These are phyloP conservation scores for Leucoma salicis DNA, from an alignment of 2,888 invertebrate genomes.

Conservation along the genomic window DNA sequence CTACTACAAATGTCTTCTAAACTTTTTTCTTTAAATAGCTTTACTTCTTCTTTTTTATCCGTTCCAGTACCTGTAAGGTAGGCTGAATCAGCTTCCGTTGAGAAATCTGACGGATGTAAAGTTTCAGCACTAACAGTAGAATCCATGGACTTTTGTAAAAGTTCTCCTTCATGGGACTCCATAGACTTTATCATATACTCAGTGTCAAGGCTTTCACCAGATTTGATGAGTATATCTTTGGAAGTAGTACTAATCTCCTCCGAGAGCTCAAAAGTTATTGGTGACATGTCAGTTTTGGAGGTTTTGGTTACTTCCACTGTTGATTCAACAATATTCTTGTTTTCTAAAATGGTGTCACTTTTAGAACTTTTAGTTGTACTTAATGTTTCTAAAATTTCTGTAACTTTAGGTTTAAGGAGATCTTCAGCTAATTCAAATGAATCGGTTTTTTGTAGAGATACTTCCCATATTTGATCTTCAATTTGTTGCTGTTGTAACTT, in stretches of 20 bases:
- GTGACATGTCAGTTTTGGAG: constrained; percentile 66
- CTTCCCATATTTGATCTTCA: constrained; percentile 74
- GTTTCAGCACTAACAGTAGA: constrained; percentile 79
- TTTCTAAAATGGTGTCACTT: constrained; percentile 51
- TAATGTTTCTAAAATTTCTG: constrained; percentile 39
- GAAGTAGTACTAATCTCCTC: constrained; percentile 69
- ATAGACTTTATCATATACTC: constrained; percentile 78
- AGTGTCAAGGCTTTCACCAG: constrained; percentile 76
- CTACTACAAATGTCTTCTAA: constrained; percentile 87
- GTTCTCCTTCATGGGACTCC: constrained; percentile 77
- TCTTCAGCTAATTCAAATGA: constrained; percentile 63
- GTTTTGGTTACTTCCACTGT: constrained; percentile 51
- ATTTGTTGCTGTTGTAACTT: constrained; percentile 71
- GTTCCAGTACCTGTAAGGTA: constrained; percentile 70
- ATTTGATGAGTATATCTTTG: constrained; percentile 77
- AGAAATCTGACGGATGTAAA: constrained; percentile 76
- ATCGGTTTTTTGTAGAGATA: constrained; percentile 66
- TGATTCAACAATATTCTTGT: constrained; percentile 47
- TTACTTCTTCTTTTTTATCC: constrained; percentile 70
- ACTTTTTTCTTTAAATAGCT: constrained; percentile 75
- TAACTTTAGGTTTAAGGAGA: constrained; percentile 45
- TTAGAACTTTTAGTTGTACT: constrained; percentile 51
- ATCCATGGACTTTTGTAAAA: constrained; percentile 77
- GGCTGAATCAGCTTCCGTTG: constrained; percentile 77
- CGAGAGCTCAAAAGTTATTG: constrained; percentile 62